Evolutionary conservation across 1,140 invertebrate genomes (phyloP).

Genomic region (Ylistrum balloti): DNA sequence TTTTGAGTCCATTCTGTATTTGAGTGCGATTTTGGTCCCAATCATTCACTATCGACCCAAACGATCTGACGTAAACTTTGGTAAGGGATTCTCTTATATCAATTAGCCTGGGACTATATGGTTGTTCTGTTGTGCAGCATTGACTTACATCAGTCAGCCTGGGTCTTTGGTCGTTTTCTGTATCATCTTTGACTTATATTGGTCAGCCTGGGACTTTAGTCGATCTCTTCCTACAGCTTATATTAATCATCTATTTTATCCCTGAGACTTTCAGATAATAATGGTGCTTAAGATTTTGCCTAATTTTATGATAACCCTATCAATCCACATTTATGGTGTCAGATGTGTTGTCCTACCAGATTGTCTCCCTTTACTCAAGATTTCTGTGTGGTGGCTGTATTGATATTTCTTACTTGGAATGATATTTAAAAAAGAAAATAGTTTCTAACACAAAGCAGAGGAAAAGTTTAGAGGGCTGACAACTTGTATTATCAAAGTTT

Average conservation of each 20-base stretch:
- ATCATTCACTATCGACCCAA: constrained; percentile 27
- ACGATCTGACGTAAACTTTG: not conserved
- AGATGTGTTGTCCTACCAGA: not conserved
- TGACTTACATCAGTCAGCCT: no score
- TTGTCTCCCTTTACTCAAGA: not conserved
- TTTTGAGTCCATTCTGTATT: constrained; percentile 5
- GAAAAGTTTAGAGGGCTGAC: no score
- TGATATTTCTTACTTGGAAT: no score
- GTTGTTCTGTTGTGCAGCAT: no score
- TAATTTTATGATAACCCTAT: not conserved
- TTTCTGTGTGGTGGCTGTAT: not conserved
- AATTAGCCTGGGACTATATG: no score
- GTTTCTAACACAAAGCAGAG: no score
- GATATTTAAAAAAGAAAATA: no score
- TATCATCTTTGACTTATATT: no score
- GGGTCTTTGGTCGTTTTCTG: not conserved
- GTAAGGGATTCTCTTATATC: not conserved
- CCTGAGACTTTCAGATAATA: not conserved
- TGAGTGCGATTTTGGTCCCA: constrained; percentile 30
- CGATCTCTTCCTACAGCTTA: not conserved
- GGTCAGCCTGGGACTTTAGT: not conserved
- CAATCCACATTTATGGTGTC: not conserved
- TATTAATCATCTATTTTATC: not conserved
- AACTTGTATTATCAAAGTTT: no score
- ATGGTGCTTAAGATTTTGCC: not conserved